Evolutionary conservation across 2,888 invertebrate genomes (phyloP).

Genomic region (Pyrocoelia pectoralis): DNA sequence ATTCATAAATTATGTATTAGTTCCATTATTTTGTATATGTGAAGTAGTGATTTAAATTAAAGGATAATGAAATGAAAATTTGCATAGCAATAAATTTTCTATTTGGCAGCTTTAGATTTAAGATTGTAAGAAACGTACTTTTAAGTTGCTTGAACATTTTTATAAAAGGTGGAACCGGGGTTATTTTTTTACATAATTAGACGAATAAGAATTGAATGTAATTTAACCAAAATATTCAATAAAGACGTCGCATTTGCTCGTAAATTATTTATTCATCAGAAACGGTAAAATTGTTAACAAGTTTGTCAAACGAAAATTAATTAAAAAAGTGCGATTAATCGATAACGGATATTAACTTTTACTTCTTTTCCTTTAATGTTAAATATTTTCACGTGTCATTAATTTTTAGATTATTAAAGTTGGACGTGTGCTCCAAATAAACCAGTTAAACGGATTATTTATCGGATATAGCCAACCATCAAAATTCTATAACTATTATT

Average conservation of each 20-base stretch:
- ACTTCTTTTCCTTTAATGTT: conserved; percentile 24
- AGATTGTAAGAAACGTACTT: background rate
- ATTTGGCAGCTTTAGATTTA: background rate
- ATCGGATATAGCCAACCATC: conserved; percentile 15
- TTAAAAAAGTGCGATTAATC: background rate
- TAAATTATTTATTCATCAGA: no score
- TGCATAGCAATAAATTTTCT: background rate
- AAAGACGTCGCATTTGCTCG: no score
- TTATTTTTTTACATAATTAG: background rate
- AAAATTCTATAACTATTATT: conserved; percentile 21
- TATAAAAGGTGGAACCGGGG: background rate
- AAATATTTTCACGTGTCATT: conserved; percentile 48
- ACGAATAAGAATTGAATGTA: no score
- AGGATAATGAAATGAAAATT: background rate
- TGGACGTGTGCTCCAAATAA: conserved; percentile 26
- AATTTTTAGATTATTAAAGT: conserved; percentile 39
- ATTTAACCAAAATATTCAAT: no score
- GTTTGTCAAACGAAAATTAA: no score
- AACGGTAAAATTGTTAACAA: no score
- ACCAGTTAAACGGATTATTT: conserved; percentile 20
- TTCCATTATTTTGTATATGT: background rate
- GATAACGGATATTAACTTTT: conserved; percentile 26
- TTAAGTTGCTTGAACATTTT: no score
- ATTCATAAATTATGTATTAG: background rate
- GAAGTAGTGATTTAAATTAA: background rate